Percentiles rank a stretch among this genome's conserved stretches.
These are phyloP conservation scores for Gryon sp. DNA, from an alignment of 1,140 invertebrate species.

Conservation along the genomic window DNA sequence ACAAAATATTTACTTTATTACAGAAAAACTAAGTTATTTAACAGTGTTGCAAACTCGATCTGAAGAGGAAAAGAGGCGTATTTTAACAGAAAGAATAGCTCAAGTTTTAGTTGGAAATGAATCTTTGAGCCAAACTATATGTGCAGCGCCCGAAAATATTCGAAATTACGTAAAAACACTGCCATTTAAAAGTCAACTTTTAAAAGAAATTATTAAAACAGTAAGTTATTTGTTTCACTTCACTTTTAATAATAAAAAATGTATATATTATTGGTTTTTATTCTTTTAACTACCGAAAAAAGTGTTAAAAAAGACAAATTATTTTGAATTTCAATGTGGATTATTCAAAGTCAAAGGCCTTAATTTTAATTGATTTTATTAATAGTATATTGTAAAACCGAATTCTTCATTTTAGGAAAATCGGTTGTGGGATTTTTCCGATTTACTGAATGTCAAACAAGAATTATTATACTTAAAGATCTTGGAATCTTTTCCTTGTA, in stretches of 20 bases:
- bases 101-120: conserved; percentile 74
- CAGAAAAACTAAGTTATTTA: conserved; percentile 62
- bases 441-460: conserved; percentile 25
- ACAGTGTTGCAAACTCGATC: conserved; percentile 75
- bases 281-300: too few species aligned
- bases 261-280: too few species aligned
- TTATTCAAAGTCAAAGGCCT: too few species aligned
- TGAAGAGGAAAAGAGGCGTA: conserved; percentile 73
- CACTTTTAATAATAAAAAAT: too few species aligned
- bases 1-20: conserved; percentile 9
- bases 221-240: conserved; percentile 14
- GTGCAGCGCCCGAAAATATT: conserved; percentile 8
- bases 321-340: too few species aligned
- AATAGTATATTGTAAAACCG: too few species aligned
- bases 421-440: conserved; percentile 67
- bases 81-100: conserved; percentile 79
- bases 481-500: too few species aligned
- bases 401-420: conserved; percentile 64
- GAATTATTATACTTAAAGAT: conserved; percentile 66
- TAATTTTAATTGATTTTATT: too few species aligned
- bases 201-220: conserved; percentile 50
- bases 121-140: conserved; percentile 65
- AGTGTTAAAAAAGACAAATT: too few species aligned
- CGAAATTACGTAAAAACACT: conserved; percentile 23
- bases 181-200: conserved; percentile 58